Evolutionary conservation across 2,797 vertebrate species (phyloP), one percentile per base, ranked within the genome.

Genomic region (Enoplosus armatus): DNA sequence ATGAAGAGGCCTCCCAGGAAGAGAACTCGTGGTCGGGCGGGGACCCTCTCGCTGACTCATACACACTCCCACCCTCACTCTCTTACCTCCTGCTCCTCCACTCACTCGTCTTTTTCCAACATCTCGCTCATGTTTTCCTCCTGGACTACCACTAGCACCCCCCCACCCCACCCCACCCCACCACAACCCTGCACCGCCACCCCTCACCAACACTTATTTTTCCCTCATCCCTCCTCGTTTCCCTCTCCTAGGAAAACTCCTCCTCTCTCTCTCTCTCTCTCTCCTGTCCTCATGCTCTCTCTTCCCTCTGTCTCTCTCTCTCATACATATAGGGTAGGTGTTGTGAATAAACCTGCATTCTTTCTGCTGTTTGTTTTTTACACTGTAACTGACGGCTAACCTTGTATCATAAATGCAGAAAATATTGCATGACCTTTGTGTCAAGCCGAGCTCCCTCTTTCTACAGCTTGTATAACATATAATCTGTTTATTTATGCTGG

Each of bases 1-100:
- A 90, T 88, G 83, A 92, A 84, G 84, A 86, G 86, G 86, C 90
- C 89, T 90, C 92, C 88, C 87, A 87, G 84, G 89, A 91, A 85
- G 87, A 85, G 81, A 90, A 70, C 89, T 86, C 67, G 69, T 87
- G 85, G 77, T 86, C 82, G 35, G 76, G 66, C 58, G 61, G 77
- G 71, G 72, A 83, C 77, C 62, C 67, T 69, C 83, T 82, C 77
- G 20, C 72, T 85, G 79, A 80, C 79, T 82, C 81, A 71, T 43
- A 63, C 64, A 48, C 84, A 56, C 76, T 14, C 51, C 24, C 63
- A 10, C 85, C 56, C 84, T 72, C 79, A 61, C 80, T 84, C 83
- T 85, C 59, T 77, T 70, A 85, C 81, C 75, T 85, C 87, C 83
- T 69, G 62, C 85, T 89, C 85, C 68, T 87, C 79, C 82, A 70